Evolutionary conservation across 2,113 vertebrate genomes (phyloP), one percentile per base, ranked within the genome.

Genomic region (Serinus canaria): DNA sequence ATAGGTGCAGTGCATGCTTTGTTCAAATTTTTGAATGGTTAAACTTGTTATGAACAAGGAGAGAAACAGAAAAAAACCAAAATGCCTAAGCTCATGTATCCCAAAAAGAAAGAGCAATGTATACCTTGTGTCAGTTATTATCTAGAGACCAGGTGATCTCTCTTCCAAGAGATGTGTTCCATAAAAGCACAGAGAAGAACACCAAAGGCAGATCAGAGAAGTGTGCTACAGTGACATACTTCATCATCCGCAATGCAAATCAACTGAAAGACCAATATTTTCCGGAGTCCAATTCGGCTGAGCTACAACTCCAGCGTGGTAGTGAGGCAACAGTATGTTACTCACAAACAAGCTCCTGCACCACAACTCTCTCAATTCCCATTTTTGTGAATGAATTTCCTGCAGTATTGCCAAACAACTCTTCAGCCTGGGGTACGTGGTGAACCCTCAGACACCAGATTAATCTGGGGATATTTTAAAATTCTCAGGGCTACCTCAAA

Each of bases 171-270:
- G 35, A 96, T 62, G 83, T 47, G 85, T 66, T 72, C 46, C 73
- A 68, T 87, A 83, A 85, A 94, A 92, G 89, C 92, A 92, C 80
- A 59, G 49, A 77, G 94, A 96, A 39, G 77, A 95, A 89, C 85
- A 94, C 72, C 79, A 93, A 80, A 87, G 72, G 52, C 72, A 93
- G 97, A 97, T 93, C 90, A 44, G 41, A 77, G 69, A 87, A 95
- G 83, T 87, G 94, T 84, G 85, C 66, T 74, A 77, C 18, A 22
- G 41, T 80, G 94, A 83, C 74, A 31, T 62, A 39, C 53, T 95
- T 96, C 62, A 91, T 92, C 76, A 90, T 84, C 50, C 91, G 90
- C 95, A 95, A 95, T 46, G 64, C 25, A 96, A 89, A 91, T 81
- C 89, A 49, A 62, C 90, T 23, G 79, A 87, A 86, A 95, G 39